Base-by-base conservation (phyloP, 2,888 invertebrate species). In the Zaprionus bogoriensis region DNA sequence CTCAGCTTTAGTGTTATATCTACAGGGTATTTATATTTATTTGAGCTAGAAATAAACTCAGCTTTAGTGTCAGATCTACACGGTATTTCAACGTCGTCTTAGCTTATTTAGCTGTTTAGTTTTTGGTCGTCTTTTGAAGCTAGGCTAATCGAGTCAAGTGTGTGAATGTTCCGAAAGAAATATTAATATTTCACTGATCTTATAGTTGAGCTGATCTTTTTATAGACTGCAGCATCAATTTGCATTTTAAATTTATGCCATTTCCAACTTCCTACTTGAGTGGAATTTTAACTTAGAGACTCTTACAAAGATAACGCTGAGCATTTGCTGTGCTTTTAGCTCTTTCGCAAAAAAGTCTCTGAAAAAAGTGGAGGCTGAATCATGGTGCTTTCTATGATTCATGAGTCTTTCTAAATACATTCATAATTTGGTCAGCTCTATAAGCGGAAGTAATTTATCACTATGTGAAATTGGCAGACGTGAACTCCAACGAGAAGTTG, bases 91-190 rank as follows among this genome's bases (percentile, higher is more conserved):
- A 1, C 7, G 32, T 14, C 2, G 10, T 27, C 10, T 27, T 3
- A 7, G 10, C 27, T 14, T 57, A 6, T 36, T 65, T 53, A 25
- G 19, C 17, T 50, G 19, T 39, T 22, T 39, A 22, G 39, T 7
- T 39, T 41, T 58, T 54, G 47, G 44, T 27, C 38, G 30, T 52
- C 7, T 59, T 53, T 20, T 67, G 67, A 67, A 66, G 82, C 82
- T 82, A 67, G 59, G 67, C 70, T 82, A 85, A 85, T 73, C 65
- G 61, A 75, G 72, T 69, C 64, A 48, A 77, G 83, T 74, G 65
- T 57, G 71, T 59, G 51, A 36, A 7, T 51, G 30, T 32, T 10
- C 14, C 10, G 14, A 2, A 4, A 30, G n/a, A 20, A 19, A 17
- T 3, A 30, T 12, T 10, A 32, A 32, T 32, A 14, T 14, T 32